phyloP scores from a whole-genome alignment of 2,888 invertebrate species.

The Brenthis hecate region DNA sequence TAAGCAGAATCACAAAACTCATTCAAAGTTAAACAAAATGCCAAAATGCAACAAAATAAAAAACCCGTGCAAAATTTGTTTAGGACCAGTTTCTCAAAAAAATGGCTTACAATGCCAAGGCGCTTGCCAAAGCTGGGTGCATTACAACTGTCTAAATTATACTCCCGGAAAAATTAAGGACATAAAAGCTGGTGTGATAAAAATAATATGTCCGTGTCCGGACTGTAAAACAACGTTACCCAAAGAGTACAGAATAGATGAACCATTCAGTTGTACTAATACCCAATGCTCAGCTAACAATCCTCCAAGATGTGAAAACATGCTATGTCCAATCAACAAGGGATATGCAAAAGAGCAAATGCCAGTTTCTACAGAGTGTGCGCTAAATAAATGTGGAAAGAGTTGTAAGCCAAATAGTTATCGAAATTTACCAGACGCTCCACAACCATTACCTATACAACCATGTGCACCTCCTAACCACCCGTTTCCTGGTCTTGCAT shows the following conservation, averaged over 20 bases:
- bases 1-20: slow-evolving; percentile 10
- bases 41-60: slow-evolving; percentile 52
- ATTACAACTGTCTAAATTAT: slow-evolving; percentile 65
- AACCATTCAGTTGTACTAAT: slow-evolving; percentile 58
- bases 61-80: slow-evolving; percentile 70
- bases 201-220: slow-evolving; percentile 70
- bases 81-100: slow-evolving; percentile 55
- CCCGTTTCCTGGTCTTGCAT: slow-evolving; percentile 12
- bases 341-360: slow-evolving; percentile 36
- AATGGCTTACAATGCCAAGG: slow-evolving; percentile 68
- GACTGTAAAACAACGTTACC: slow-evolving; percentile 58
- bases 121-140: slow-evolving; percentile 65
- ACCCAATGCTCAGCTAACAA: slow-evolving; percentile 57
- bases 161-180: slow-evolving; percentile 68
- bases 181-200: slow-evolving; percentile 62
- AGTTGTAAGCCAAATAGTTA: slow-evolving; percentile 49
- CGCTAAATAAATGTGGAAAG: slow-evolving; percentile 49
- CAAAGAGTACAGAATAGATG: slow-evolving; percentile 56
- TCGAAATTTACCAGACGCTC: slow-evolving; percentile 37
- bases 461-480: slow-evolving; percentile 28
- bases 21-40: slow-evolving; percentile 33
- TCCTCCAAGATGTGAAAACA: slow-evolving; percentile 49
- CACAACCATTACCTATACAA: slow-evolving; percentile 21
- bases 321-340: slow-evolving; percentile 48
- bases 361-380: slow-evolving; percentile 36